Conservation (phyloP, 2,113 vertebrate species). For the Ptyas mucosa region DNA sequence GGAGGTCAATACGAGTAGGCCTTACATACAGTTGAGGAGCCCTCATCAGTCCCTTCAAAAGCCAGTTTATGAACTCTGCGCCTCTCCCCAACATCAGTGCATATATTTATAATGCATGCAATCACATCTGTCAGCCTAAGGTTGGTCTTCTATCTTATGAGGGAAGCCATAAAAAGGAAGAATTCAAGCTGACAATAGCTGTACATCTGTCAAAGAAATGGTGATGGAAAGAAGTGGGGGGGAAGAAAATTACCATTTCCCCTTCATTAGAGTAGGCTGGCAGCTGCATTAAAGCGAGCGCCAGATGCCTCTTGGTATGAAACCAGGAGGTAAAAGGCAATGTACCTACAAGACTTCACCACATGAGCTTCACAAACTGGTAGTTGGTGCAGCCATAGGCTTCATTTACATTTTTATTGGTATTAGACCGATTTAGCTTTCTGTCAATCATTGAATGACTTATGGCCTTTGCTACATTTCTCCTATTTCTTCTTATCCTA, state of each 20-base stretch:
- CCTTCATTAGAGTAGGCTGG: background rate
- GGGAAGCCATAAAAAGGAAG: background rate
- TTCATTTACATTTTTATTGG: conserved; percentile 52
- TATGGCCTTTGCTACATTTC: conserved; percentile 16
- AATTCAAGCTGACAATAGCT: background rate
- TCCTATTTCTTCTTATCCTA: background rate
- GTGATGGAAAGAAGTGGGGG: background rate
- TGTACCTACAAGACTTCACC: background rate
- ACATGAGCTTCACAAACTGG: background rate
- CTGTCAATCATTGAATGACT: conserved; percentile 12
- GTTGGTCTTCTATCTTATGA: background rate
- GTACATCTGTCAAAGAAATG: background rate
- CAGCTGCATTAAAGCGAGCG: background rate
- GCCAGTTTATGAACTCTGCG: background rate
- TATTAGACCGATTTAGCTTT: conserved; percentile 19
- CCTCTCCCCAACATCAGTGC: background rate
- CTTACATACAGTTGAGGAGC: no score
- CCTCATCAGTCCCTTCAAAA: background rate
- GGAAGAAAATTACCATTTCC: background rate
- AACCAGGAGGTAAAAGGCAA: background rate
- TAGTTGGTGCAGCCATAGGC: background rate
- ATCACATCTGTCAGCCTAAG: background rate
- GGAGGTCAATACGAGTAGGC: background rate
- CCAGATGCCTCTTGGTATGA: background rate
- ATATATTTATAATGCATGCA: background rate